Evolutionary conservation across 2,113 vertebrate species (phyloP).

Genomic region (Peromyscus maniculatus): DNA sequence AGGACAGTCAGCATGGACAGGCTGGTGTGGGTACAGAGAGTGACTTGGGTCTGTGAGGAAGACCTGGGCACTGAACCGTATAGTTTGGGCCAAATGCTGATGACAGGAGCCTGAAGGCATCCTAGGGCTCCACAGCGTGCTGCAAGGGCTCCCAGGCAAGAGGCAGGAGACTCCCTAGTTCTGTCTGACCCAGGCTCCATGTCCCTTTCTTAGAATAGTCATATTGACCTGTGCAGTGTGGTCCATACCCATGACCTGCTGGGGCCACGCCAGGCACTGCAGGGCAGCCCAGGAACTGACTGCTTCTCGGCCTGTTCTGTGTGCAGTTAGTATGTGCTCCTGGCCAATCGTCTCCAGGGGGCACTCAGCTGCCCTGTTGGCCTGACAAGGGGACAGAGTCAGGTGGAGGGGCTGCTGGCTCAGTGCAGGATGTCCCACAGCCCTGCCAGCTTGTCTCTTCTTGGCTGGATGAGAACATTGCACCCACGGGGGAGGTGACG

Average conservation of each 20-base stretch:
- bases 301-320: not conserved
- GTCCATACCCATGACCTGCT: not conserved
- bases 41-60: not conserved
- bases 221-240: not conserved
- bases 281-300: not conserved
- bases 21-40: accelerated
- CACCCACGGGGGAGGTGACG: accelerated
- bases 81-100: accelerated
- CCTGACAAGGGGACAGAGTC: not conserved
- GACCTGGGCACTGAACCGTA: not conserved
- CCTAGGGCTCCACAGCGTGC: not conserved
- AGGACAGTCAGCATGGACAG: accelerated
- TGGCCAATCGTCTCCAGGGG: not conserved
- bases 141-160: not conserved
- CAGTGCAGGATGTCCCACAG: accelerated
- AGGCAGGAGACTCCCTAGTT: too few species aligned
- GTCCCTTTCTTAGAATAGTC: not conserved
- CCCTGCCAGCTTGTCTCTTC: not conserved
- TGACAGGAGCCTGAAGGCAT: not conserved
- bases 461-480: not conserved
- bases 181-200: not conserved
- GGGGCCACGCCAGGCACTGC: not conserved
- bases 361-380: not conserved
- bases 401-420: not conserved
- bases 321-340: not conserved